Evolutionary conservation across 2,888 invertebrate species (phyloP), one percentile per base, ranked within the genome.

Genomic region (Cataglyphis cursor): DNA sequence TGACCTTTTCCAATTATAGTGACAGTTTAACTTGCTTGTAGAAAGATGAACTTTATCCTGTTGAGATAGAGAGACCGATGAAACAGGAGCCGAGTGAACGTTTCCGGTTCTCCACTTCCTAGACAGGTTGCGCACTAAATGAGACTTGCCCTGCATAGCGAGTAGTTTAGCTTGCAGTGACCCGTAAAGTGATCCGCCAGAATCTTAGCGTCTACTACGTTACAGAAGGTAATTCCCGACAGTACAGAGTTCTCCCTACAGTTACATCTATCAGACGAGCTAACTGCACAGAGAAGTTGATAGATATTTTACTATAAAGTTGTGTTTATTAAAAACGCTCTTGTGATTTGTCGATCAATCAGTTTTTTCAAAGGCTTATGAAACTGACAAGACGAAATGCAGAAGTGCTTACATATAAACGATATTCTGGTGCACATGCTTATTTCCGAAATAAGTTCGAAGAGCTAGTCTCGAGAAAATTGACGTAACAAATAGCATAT

Each of bases 171-270:
- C 15, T 12, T 12, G 70, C 70, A 59, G 72, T 59, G 72, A 80
- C 72, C 70, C 59, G 78, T 80, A 80, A 70, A 80, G 59, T 44
- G 72, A 80, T 72, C 78, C 41, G 15, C 59, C 31, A 59, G 76
- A 68, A 44, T 68, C 78, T 78, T 78, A 78, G 57, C n/a, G 4
- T 48, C 66, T 38, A 24, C 31, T 66, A 38, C 15, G 70, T 59
- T 59, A 57, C 57, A 18, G 0, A 18, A 54, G 64, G 24, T n/a
- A 64, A 18, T 65, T 65, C 1, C 24, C 21, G 70, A 35, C 59
- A 21, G 31, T 44, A 41, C 15, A 59, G 18, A 59, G 18, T 18
- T 68, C 70, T 66, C 59, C 1, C 31, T 31, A n/a, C 41, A 15
- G 9, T 76, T 44, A 31, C 68, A 44, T 18, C 57, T 66, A 12